phyloP scores from a whole-genome alignment of 2,113 vertebrate genomes.

The Procavia capensis region DNA sequence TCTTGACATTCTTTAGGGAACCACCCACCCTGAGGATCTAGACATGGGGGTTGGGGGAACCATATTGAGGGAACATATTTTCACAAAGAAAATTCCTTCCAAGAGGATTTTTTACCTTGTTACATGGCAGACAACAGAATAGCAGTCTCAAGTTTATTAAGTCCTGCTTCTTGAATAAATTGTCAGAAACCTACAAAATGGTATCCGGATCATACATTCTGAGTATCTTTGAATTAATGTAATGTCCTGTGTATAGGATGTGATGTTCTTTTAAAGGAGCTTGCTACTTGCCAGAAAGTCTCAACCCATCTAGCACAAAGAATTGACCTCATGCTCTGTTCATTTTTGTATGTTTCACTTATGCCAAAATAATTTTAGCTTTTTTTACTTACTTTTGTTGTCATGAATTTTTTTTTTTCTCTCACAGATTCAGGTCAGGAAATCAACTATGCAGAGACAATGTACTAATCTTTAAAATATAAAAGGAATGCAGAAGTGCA shows the following conservation, averaged over 20 bases:
- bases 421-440: not conserved
- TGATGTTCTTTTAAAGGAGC: conserved; percentile 36
- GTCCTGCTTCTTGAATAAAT: conserved; percentile 1
- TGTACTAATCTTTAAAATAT: conserved; percentile 45
- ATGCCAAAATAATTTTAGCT: conserved; percentile 9
- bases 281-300: not conserved
- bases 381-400: conserved; percentile 48
- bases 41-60: conserved; percentile 19
- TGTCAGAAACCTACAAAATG: conserved; percentile 47
- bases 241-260: not conserved
- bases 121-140: not conserved
- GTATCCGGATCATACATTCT: conserved; percentile 7
- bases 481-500: conserved; percentile 77
- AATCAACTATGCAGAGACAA: not conserved
- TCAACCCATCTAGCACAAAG: not conserved
- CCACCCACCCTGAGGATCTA: not conserved
- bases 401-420: not conserved
- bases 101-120: conserved; percentile 16
- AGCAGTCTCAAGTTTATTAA: not conserved
- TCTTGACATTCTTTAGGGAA: conserved; percentile 61
- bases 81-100: conserved; percentile 57
- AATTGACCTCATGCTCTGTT: not conserved
- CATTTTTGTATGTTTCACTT: not conserved
- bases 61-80: conserved; percentile 30
- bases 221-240: conserved; percentile 4